Conservation (phyloP, 2,888 invertebrate genomes). For the Ennomos fuscantarius region DNA sequence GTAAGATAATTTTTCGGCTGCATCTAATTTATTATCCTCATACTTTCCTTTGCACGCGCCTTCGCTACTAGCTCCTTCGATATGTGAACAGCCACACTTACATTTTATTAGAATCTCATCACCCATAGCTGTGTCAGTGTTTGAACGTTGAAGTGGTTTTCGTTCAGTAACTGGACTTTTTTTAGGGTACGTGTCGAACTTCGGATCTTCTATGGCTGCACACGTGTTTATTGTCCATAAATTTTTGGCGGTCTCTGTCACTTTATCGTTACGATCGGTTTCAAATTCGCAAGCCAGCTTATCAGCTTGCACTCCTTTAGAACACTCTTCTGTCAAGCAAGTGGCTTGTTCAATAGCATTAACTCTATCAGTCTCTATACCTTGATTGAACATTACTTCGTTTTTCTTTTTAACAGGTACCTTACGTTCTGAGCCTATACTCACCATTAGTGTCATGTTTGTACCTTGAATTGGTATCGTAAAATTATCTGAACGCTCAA, state of each 20-base stretch:
- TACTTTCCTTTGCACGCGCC: no score
- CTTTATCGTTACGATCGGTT: conserved; percentile 28
- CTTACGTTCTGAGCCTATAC: conserved; percentile 46
- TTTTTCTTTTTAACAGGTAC: conserved; percentile 4
- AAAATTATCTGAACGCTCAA: conserved; percentile 53
- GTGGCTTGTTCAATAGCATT: conserved; percentile 54
- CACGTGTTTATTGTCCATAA: conserved; percentile 35
- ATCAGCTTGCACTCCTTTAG: conserved; percentile 62
- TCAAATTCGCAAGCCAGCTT: conserved; percentile 10
- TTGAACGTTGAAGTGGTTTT: conserved; percentile 56
- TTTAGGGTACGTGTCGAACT: conserved; percentile 62
- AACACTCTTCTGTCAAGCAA: conserved; percentile 58
- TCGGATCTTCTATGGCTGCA: conserved; percentile 24
- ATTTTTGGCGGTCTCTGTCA: conserved; percentile 4
- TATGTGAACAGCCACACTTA: no score
- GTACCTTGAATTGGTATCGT: conserved; percentile 75
- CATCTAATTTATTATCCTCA: no score
- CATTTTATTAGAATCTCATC: background rate
- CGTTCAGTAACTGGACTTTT: conserved; percentile 41
- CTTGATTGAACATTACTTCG: conserved; percentile 36
- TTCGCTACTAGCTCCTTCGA: no score
- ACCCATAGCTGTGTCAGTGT: conserved; percentile 57
- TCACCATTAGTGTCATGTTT: conserved; percentile 72
- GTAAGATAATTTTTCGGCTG: no score
- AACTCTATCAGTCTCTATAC: conserved; percentile 51